Evolutionary conservation across 2,113 vertebrate genomes (phyloP).

Genomic region (Asarcornis scutulata): DNA sequence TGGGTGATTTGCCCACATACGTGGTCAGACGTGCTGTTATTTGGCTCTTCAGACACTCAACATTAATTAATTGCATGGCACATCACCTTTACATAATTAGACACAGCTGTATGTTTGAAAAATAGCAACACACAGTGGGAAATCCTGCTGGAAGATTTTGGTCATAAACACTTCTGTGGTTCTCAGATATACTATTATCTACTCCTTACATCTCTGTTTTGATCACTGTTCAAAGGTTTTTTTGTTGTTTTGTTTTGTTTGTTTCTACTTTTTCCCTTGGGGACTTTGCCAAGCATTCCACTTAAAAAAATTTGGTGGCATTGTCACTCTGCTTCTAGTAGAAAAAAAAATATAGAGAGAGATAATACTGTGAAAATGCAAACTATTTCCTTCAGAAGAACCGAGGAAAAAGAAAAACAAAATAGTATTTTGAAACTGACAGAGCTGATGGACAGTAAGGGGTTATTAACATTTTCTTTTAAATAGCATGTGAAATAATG

Average conservation of each 20-base stretch:
- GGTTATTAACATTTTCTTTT: neutral
- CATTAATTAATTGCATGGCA: neutral
- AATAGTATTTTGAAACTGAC: neutral
- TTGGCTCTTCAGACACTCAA: neutral
- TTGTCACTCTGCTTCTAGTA: neutral
- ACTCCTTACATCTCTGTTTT: neutral
- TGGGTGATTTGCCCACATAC: neutral
- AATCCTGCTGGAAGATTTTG: conserved; percentile 5
- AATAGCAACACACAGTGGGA: neutral
- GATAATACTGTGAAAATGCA: neutral
- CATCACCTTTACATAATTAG: neutral
- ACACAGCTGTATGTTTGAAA: neutral
- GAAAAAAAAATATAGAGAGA: neutral
- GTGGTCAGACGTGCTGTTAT: neutral
- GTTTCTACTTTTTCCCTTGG: neutral
- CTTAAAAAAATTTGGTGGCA: neutral
- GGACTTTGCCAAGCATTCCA: neutral
- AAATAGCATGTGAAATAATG: neutral
- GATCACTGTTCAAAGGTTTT: neutral
- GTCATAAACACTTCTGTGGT: neutral
- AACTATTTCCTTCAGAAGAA: neutral
- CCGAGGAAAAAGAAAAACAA: neutral
- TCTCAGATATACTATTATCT: conserved; percentile 6
- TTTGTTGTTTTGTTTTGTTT: neutral
- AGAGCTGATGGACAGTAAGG: neutral